phyloP scores from a whole-genome alignment of 1,140 invertebrate genomes.

The Calephelis virginiensis region DNA sequence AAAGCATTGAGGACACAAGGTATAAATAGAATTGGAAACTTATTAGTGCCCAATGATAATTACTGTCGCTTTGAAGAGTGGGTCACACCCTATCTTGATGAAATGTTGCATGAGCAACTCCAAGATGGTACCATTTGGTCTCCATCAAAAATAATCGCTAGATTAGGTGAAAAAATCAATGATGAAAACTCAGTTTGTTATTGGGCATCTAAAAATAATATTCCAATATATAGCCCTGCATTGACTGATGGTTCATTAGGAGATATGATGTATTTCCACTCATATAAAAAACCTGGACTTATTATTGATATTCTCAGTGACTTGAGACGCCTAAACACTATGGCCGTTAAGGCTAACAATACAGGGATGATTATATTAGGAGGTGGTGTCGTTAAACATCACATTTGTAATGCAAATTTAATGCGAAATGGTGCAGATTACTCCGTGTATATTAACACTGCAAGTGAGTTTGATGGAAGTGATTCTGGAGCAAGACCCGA shows the following conservation, averaged over 20 bases:
- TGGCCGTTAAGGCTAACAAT: conserved; percentile 95
- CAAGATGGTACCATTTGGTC: conserved; percentile 90
- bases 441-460: conserved; percentile 98
- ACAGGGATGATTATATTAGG: conserved; percentile 99
- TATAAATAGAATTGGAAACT: conserved; percentile 98
- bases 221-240: conserved; percentile 98
- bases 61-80: conserved; percentile 99
- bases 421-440: conserved; percentile 99
- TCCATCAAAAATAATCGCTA: conserved; percentile 84
- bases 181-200: conserved; percentile 97
- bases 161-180: conserved; percentile 94
- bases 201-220: conserved; percentile 98
- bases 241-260: conserved; percentile 98
- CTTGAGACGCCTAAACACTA: conserved; percentile 92
- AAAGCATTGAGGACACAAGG: conserved; percentile 89
- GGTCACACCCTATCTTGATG: conserved; percentile 96
- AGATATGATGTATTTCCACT: conserved; percentile 99
- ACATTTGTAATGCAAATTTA: conserved; percentile 98
- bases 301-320: conserved; percentile 97
- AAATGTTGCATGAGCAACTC: conserved; percentile 94
- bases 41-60: conserved; percentile 98
- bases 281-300: conserved; percentile 94
- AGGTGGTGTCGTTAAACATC: conserved; percentile 98
- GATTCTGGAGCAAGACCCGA: conserved; percentile 98
- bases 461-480: conserved; percentile 98